A percentile compares a stretch with the other conserved stretches of the same genome.
Evolutionary conservation across 2,888 invertebrate genomes (phyloP).

Genomic region (Didymodactylos carnosus): DNA sequence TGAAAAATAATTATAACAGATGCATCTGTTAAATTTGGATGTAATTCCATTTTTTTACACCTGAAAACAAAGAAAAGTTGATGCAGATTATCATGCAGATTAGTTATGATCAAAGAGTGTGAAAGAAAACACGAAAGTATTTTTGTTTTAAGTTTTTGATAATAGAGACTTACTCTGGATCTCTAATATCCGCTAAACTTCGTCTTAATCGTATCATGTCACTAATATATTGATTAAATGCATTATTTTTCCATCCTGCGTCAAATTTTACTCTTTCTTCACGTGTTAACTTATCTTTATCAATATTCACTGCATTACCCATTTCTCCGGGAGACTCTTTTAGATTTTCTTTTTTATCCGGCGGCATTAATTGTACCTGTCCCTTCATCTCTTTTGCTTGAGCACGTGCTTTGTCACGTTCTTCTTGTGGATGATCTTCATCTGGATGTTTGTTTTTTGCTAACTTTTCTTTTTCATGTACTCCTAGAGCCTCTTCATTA

Average conservation of each 20-base stretch:
- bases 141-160: slow-evolving; percentile 25
- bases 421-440: slow-evolving; percentile 12
- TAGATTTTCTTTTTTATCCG: neutral
- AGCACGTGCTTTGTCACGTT: neutral
- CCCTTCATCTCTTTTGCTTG: slow-evolving; percentile 4
- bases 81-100: too few species aligned
- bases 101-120: too few species aligned
- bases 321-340: slow-evolving; percentile 47
- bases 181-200: slow-evolving; percentile 73
- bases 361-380: slow-evolving; percentile 5
- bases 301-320: slow-evolving; percentile 65
- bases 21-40: neutral
- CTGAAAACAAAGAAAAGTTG: too few species aligned
- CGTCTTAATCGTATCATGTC: slow-evolving; percentile 87
- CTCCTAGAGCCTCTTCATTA: too few species aligned
- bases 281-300: slow-evolving; percentile 54
- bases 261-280: slow-evolving; percentile 70
- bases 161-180: slow-evolving; percentile 57
- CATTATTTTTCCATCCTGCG: slow-evolving; percentile 87
- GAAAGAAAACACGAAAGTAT: neutral
- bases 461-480: neutral
- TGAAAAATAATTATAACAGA: slow-evolving; percentile 14
- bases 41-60: slow-evolving; percentile 25
- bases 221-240: slow-evolving; percentile 93
- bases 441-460: neutral